Evolutionary conservation across 2,113 vertebrate genomes (phyloP).

Genomic region (Dipodomys ordii): DNA sequence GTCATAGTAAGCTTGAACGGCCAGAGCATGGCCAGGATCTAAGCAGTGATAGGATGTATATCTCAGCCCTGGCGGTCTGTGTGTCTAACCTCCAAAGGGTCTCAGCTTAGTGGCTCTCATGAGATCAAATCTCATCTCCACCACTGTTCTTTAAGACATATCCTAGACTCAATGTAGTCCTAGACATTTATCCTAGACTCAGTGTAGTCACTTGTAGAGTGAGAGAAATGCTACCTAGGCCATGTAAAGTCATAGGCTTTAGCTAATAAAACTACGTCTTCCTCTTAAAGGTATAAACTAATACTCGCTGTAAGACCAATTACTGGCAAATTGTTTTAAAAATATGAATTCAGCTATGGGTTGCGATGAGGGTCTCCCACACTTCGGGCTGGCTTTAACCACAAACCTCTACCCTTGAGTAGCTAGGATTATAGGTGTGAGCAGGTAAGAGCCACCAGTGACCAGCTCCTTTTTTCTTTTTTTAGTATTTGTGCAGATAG

Average conservation of each 20-base stretch:
- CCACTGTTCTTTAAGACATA: neutral
- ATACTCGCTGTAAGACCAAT: neutral
- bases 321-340: neutral
- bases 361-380: neutral
- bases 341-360: too few species aligned
- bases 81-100: neutral
- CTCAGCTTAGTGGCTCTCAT: too few species aligned
- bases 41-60: neutral
- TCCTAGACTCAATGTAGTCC: neutral
- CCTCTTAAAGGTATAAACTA: conserved; percentile 3
- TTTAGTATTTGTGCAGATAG: too few species aligned
- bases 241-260: neutral
- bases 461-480: too few species aligned
- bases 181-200: neutral
- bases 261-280: neutral
- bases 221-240: neutral
- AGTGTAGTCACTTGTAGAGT: neutral
- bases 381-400: neutral
- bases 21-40: neutral
- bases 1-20: neutral
- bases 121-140: neutral
- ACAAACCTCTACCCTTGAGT: too few species aligned
- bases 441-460: too few species aligned
- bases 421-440: too few species aligned
- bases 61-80: neutral